Conservation (phyloP, 2,113 vertebrate genomes). For the Caloenas nicobarica region DNA sequence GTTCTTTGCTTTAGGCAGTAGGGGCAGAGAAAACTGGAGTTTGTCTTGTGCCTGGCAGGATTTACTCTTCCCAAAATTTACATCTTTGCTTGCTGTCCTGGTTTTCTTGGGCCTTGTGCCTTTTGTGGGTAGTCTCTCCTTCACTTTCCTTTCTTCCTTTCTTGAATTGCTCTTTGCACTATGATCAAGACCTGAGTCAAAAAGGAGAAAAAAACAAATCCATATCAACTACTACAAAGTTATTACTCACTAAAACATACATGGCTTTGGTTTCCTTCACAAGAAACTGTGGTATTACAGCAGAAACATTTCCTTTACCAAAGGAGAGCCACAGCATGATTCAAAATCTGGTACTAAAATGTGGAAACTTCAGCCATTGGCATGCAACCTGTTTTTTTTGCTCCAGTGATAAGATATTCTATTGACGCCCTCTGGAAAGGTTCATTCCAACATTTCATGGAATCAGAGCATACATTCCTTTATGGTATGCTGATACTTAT, state of each 20-base stretch:
- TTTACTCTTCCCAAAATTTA: constrained; percentile 21
- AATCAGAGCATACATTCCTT: background rate
- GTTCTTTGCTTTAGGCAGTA: constrained; percentile 10
- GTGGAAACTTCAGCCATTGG: background rate
- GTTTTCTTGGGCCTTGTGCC: constrained; percentile 9
- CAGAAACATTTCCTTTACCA: background rate
- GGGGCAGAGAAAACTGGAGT: constrained; percentile 14
- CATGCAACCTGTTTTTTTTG: background rate
- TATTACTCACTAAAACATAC: background rate
- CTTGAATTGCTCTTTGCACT: background rate
- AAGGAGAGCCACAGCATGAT: background rate
- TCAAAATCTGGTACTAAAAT: background rate
- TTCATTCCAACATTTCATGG: background rate
- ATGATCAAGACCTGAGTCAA: constrained; percentile 9
- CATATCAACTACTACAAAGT: background rate
- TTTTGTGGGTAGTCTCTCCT: constrained; percentile 6
- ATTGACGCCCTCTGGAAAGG: background rate
- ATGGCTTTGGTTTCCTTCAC: background rate
- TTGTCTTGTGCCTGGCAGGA: constrained; percentile 22
- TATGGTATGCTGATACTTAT: background rate
- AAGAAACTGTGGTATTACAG: background rate
- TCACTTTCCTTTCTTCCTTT: background rate
- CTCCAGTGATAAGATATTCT: background rate
- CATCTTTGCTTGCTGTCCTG: constrained; percentile 48
- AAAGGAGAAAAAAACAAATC: constrained; percentile 6